Base-by-base conservation (phyloP, 2,113 vertebrate genomes). In the Pterophyllum scalare region DNA sequence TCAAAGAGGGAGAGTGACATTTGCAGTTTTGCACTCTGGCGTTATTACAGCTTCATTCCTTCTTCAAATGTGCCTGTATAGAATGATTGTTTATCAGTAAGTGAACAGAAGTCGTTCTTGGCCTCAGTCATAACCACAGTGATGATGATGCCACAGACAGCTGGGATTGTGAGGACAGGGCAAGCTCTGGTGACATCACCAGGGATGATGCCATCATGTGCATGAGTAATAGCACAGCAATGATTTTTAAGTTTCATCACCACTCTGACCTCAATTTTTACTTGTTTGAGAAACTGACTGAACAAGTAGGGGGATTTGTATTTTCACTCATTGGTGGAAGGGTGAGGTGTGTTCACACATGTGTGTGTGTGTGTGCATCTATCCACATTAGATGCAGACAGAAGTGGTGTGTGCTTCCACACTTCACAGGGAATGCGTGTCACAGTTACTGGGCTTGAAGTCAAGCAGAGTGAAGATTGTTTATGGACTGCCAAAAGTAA, bases 401-500 rank as follows among this genome's bases (percentile, higher is more conserved):
- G 59, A 64, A 38, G 52, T 49, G 2, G 59, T 35, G 24, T 54
- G 14, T 61, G 76, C n/a, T n/a, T 86, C 52, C 78, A 72, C 81
- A 76, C 75, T 78, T 89, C 52, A 88, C 60, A 88, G 78, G 62
- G 81, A 65, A 72, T 49, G 59, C 78, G 77, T 79, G 85, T 62
- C 82, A 2, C 84, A 87, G 83, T 88, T 81, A 76, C 91, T 93
- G 77, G 88, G 87, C 90, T 87, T 76, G 79, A 94, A 93, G 91
- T 93, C 86, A 92, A 91, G 77, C 88, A 76, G 81, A 89, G 86
- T 80, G 88, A 88, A 94, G 93, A 94, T 93, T 93, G 94, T 95
- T 95, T 94, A 92, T 94, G 91, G 91, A 88, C 92, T 94, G 94
- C 90, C 93, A 94, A 93, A 93, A 93, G 93, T 92, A 94, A 96